Evolutionary conservation across 2,797 vertebrate species (phyloP).

Genomic region (Oreochromis mossambicus): DNA sequence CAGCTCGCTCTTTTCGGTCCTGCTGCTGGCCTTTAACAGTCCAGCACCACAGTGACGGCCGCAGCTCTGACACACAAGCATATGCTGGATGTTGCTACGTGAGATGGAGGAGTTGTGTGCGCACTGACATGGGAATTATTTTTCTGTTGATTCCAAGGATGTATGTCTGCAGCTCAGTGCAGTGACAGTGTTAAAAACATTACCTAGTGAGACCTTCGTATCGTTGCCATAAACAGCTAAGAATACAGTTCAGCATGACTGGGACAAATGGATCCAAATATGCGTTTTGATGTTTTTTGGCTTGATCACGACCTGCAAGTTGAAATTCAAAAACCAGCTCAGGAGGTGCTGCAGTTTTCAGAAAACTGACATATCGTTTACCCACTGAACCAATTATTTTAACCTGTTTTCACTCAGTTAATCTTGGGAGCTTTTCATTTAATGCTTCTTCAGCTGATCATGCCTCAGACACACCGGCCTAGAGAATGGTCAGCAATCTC

Average conservation of each 20-base stretch:
- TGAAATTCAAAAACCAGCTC: neutral
- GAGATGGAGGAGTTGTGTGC: neutral
- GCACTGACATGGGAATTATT: neutral
- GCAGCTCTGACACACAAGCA: neutral
- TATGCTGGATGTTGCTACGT: neutral
- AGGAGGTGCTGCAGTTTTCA: neutral
- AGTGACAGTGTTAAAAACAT: neutral
- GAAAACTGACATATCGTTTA: fast-evolving
- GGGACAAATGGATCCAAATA: neutral
- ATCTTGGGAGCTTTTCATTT: neutral
- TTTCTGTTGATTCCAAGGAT: neutral
- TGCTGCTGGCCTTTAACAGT: neutral
- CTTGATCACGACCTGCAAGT: neutral
- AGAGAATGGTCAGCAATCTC: neutral
- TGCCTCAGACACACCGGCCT: neutral
- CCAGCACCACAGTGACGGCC: neutral
- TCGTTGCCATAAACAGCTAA: neutral
- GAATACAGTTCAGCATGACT: neutral
- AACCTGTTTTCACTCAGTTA: neutral
- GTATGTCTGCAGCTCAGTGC: neutral
- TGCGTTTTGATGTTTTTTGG: neutral
- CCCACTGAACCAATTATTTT: neutral
- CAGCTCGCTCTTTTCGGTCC: neutral
- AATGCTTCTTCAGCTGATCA: neutral
- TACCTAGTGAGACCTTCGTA: neutral